Base-by-base conservation (phyloP, 2,888 invertebrate species). In the Parnassius glacialis region DNA sequence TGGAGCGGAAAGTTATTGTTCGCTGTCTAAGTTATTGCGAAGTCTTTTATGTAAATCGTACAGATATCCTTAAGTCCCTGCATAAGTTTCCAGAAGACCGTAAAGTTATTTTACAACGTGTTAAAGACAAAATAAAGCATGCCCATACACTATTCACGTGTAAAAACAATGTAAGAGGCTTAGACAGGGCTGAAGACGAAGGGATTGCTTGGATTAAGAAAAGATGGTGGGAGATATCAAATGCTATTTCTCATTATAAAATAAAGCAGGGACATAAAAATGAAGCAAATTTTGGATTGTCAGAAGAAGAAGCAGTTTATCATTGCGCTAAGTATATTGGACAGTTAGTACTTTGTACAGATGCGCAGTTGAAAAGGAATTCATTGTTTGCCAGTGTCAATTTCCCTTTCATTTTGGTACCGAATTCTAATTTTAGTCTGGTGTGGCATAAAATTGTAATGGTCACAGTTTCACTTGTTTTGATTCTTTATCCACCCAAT, bases 321-420 rank as follows among this genome's bases (percentile, higher is more conserved):
- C 89, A 88, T 62, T 89, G 89, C 62, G 73, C 87, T 12, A 88
- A 88, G 76, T 87, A 84, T 68, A 81, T 89, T 16, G 86, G 89
- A 0, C 89, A 86, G 66, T 70, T 89, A 52, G 87, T 86, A 3
- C 72, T 89, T 7, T 85, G 85, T 65, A 79, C 73, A 52, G 78
- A 83, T 11, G 65, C 69, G 2, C 80, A 87, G 64, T 66, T 87
- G 48, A 74, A 78, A 55, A 80, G 73, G 3, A 76, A 81, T 59
- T 82, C 87, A 1, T 73, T 86, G 71, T 88, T 89, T 60, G 72
- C 75, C 0, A 82, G 78, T 61, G 74, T 78, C 0, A 71, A 68
- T 43, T 89, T 89, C 70, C 89, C 89, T 2, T 87, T 85, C 82
- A 79, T 87, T 65, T 71, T 89, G 16, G 68, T 78, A 51, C 78